These are phyloP conservation scores for Anguilla anguilla DNA, from an alignment of 2,797 vertebrate species.

Conservation along the genomic window DNA sequence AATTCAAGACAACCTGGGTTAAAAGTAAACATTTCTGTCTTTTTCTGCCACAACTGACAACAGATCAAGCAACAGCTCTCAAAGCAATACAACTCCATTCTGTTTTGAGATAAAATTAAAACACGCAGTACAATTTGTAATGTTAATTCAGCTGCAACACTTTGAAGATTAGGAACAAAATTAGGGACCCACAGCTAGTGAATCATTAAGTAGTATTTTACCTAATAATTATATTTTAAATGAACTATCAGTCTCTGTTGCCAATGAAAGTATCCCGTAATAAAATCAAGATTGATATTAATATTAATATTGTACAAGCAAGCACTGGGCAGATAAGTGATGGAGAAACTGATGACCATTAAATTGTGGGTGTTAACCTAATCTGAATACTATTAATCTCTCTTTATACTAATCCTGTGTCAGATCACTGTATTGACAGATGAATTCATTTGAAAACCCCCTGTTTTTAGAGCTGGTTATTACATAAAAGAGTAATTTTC, in stretches of 20 bases:
- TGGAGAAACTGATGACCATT: slow-evolving; percentile 9
- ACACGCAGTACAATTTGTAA: background rate
- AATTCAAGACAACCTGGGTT: slow-evolving; percentile 11
- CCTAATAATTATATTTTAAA: background rate
- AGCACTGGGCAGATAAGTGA: background rate
- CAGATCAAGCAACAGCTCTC: slow-evolving; percentile 24
- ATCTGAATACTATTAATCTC: background rate
- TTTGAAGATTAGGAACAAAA: background rate
- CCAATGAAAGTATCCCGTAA: slow-evolving; percentile 15
- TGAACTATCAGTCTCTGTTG: background rate
- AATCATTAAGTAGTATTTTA: background rate
- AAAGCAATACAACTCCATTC: background rate
- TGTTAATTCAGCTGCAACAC: too few species aligned
- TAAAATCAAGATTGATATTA: background rate
- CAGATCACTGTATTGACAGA: slow-evolving; percentile 16
- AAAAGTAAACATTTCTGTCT: background rate
- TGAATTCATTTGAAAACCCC: slow-evolving; percentile 7
- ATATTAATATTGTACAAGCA: slow-evolving; percentile 1
- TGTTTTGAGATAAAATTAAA: background rate
- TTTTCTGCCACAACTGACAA: background rate
- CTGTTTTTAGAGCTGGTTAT: background rate
- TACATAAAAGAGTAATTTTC: slow-evolving; percentile 15
- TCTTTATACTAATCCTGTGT: slow-evolving; percentile 9
- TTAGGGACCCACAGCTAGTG: background rate
- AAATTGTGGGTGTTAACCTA: background rate